These are phyloP conservation scores for Oryzias curvinotus DNA, from an alignment of 2,113 vertebrate genomes.

Conservation along the genomic window DNA sequence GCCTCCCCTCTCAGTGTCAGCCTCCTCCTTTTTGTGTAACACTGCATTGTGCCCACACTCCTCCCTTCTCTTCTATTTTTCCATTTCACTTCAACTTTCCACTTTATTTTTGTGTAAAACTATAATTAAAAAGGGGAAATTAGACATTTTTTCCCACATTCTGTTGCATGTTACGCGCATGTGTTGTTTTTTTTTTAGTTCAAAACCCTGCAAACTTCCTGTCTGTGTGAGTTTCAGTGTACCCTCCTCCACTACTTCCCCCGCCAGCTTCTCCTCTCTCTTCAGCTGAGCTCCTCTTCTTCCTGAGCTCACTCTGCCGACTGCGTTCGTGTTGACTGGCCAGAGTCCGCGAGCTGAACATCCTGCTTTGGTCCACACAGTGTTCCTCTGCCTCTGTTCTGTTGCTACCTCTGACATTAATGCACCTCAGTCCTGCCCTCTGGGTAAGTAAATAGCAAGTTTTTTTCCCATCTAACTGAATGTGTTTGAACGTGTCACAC, in stretches of 20 bases:
- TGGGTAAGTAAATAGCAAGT: slow-evolving; percentile 74
- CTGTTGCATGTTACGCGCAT: background rate
- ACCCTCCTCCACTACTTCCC: slow-evolving; percentile 55
- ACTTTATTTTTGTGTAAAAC: background rate
- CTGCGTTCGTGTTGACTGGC: slow-evolving; percentile 86
- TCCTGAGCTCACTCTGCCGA: slow-evolving; percentile 75
- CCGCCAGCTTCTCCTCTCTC: slow-evolving; percentile 51
- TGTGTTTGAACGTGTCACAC: slow-evolving; percentile 40
- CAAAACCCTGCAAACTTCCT: slow-evolving; percentile 39
- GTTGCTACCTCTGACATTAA: slow-evolving; percentile 25
- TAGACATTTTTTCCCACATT: slow-evolving; percentile 1
- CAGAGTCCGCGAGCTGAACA: slow-evolving; percentile 86
- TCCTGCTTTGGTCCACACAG: slow-evolving; percentile 37
- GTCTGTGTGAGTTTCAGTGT: slow-evolving; percentile 28
- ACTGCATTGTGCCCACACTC: slow-evolving; percentile 29
- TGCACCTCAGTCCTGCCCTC: slow-evolving; percentile 49
- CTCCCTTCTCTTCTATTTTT: slow-evolving; percentile 25
- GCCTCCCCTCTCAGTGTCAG: slow-evolving; percentile 4
- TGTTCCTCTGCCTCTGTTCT: slow-evolving; percentile 21
- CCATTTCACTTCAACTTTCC: background rate
- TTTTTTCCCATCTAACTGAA: slow-evolving; percentile 56
- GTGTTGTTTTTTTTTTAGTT: background rate
- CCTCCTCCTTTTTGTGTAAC: slow-evolving; percentile 41
- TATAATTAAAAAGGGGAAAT: background rate
- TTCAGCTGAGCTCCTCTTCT: slow-evolving; percentile 42